Conservation (phyloP, 2,797 vertebrate species). For the Astyanax mexicanus region DNA sequence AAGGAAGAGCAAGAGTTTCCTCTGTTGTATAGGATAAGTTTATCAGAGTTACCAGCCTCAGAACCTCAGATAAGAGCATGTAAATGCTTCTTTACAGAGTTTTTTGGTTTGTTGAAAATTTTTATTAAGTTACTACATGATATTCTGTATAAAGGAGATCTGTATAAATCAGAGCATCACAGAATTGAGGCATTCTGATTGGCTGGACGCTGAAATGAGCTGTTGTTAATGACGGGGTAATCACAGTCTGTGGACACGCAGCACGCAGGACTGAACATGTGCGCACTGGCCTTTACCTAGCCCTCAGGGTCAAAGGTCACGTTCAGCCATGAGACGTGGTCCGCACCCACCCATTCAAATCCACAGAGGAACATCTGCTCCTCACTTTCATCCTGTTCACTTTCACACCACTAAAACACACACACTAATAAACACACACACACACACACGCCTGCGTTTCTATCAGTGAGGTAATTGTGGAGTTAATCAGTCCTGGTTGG, state of each 20-base stretch:
- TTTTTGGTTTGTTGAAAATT: too few relatives aligned
- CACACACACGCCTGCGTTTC: conserved; percentile 13
- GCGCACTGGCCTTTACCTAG: conserved; percentile 63
- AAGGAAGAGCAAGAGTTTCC: too few relatives aligned
- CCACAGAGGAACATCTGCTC: conserved; percentile 77
- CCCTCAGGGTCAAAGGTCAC: conserved; percentile 71
- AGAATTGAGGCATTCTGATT: background rate
- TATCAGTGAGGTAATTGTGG: background rate
- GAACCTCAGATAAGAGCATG: too few relatives aligned
- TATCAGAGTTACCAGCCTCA: too few relatives aligned
- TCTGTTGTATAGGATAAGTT: too few relatives aligned
- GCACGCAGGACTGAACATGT: conserved; percentile 55
- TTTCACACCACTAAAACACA: conserved; percentile 34
- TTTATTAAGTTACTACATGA: too few relatives aligned
- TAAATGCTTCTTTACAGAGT: too few relatives aligned
- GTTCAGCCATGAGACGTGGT: conserved; percentile 65
- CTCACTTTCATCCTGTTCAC: conserved; percentile 17
- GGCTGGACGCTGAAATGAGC: background rate
- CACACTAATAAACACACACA: conserved; percentile 36
- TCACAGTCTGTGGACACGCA: conserved; percentile 10
- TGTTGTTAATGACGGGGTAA: conserved; percentile 7
- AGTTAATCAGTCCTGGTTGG: too few relatives aligned
- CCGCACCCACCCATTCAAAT: conserved; percentile 68
- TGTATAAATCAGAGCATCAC: background rate
- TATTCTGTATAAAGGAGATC: too few relatives aligned